Evolutionary conservation across 1,140 invertebrate species (phyloP), one percentile per base, ranked within the genome.

Genomic region (Ectropis grisescens): DNA sequence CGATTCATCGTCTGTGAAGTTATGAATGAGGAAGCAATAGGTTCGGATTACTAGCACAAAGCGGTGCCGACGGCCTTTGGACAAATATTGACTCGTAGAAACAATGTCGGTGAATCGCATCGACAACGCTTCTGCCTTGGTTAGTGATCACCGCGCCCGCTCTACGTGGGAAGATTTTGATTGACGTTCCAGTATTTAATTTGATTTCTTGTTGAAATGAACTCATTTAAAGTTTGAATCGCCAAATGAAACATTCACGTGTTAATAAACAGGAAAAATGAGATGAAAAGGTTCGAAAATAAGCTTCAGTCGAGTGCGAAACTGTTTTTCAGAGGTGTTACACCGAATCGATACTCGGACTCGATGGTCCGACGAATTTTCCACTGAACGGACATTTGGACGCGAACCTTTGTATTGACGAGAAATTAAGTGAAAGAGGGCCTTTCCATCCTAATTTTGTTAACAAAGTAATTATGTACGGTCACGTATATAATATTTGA

Each of bases 251-350:
- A 47, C 47, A 34, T 46, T 48, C 40, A 50, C 50, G 66, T 60
- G 56, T 69, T 70, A 68, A 57, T 72, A 59, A 41, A 59, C 57
- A 65, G 60, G 57, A 61, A n/a, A n/a, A n/a, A n/a, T n/a, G 56
- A 69, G 70, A 80, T 80, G 64, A 80, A 80, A 75, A 80, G 70
- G 45, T 58, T 65, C 62, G 61, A 78, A 80, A 80, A 80, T 80
- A 69, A 69, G 47, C 60, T 60, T 58, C 68, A 74, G 46, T 57
- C 53, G 58, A 62, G 72, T 75, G 75, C 69, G 60, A 80, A 68
- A 58, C 45, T 47, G 64, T 71, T 80, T 75, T 80, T 71, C 67
- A 75, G 75, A 80, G 71, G 75, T 76, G 71, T 76, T 75, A 56
- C 65, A 68, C 64, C 66, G 68, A 71, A 57, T 66, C 58, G 58